A percentile compares a stretch with the other conserved stretches of the same genome.
Evolutionary conservation across 2,113 vertebrate species (phyloP).

Genomic region (Hucho hucho): DNA sequence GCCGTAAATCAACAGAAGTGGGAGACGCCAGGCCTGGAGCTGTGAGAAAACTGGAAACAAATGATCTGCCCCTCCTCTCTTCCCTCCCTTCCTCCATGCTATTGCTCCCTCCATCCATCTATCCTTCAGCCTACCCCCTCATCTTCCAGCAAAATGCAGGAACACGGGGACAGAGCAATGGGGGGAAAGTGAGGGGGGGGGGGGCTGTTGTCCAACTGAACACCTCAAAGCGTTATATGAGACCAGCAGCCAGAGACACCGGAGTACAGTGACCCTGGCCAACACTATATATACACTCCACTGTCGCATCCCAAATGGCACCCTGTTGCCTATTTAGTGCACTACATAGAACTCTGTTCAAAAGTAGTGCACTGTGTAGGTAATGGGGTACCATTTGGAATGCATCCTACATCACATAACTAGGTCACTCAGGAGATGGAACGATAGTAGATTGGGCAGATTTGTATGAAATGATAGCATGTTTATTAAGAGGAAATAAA

Average conservation of each 20-base stretch:
- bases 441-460: neutral
- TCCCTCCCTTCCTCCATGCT: neutral
- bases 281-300: neutral
- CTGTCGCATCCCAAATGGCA: no score
- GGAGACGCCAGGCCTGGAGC: slow-evolving; percentile 82
- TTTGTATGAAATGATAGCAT: slow-evolving; percentile 6
- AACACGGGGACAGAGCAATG: slow-evolving; percentile 24
- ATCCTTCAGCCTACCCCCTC: slow-evolving; percentile 39
- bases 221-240: neutral
- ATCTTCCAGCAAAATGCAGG: slow-evolving; percentile 36
- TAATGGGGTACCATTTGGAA: no score
- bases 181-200: neutral
- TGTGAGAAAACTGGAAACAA: slow-evolving; percentile 91
- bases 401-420: neutral
- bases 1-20: slow-evolving; percentile 82
- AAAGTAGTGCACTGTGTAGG: no score
- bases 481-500: neutral
- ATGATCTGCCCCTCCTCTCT: slow-evolving; percentile 70
- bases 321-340: no score
- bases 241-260: neutral
- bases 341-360: no score
- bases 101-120: slow-evolving; percentile 7
- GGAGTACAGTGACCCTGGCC: neutral
- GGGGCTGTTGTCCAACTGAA: neutral
- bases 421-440: slow-evolving; percentile 2